Conservation (phyloP, 2,797 vertebrate genomes). For the Pangasius larnaudii region DNA sequence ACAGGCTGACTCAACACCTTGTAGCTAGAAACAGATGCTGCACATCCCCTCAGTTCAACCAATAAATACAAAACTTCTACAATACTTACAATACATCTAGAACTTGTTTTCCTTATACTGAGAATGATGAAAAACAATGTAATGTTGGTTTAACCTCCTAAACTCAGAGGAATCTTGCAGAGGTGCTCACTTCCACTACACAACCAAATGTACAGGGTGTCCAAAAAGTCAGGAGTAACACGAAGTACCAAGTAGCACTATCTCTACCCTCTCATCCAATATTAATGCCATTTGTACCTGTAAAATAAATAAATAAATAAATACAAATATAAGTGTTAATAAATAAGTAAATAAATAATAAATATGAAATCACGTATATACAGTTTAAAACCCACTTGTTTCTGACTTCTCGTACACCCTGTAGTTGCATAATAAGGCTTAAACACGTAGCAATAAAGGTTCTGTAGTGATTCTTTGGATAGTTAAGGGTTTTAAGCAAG, state of each 20-base stretch:
- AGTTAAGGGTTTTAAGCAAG: background rate
- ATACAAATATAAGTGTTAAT: no score
- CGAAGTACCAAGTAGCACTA: background rate
- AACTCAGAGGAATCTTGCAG: background rate
- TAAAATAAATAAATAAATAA: no score
- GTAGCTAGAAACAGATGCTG: slow-evolving; percentile 23
- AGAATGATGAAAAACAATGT: background rate
- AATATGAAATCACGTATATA: background rate
- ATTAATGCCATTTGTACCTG: background rate
- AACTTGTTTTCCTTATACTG: background rate
- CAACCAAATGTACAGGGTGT: background rate
- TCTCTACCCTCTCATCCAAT: background rate
- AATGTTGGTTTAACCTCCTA: background rate
- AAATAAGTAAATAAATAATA: background rate
- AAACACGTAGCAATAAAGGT: background rate
- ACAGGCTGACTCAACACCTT: slow-evolving; percentile 44
- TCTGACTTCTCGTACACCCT: background rate
- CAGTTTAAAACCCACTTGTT: background rate
- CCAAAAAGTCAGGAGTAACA: background rate
- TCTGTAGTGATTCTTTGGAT: background rate
- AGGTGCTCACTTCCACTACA: background rate
- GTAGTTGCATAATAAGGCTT: background rate
- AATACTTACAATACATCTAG: background rate
- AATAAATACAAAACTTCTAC: background rate
- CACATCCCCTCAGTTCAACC: background rate